Base-by-base conservation (phyloP, 2,888 invertebrate genomes). In the Endotricha flammealis region DNA sequence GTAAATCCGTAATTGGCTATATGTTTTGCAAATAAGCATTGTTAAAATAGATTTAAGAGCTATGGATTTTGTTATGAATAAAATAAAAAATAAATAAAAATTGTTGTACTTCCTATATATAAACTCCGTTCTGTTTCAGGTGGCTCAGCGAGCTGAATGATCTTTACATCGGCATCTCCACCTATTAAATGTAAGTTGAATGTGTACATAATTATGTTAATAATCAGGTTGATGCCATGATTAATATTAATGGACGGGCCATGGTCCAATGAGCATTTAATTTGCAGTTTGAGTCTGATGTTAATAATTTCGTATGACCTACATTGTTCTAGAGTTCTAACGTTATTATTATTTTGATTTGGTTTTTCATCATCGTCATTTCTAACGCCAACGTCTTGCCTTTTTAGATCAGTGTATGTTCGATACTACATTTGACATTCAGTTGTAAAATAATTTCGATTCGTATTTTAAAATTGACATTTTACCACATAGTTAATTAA, bases 171-270 rank as follows among this genome's bases (percentile, higher is more conserved):
- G 58, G 61, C 68, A 64, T 62, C 66, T 65, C 72, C 74, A 65
- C 73, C 66, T 63, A 72, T 67, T 85, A 78, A 81, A 76, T 63
- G 83, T 85, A 65, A 83, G 82, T 72, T 52, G 50, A 50, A 45
- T 16, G 4, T 16, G 20, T 7, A 20, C n/a, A 7, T 20, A 20
- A 20, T 20, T 20, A 20, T 20, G n/a, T 20, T 20, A 20, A 20
- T 7, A 6, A 20, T 20, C 20, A 6, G 20, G 20, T 20, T 20
- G 20, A n/a, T 4, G 20, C 20, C 6, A 7, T 7, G 20, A 20
- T 20, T 20, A 20, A 8, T 2, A 20, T 6, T 20, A 20, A 20
- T 20, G 6, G 20, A 7, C n/a, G n/a, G n/a, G n/a, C n/a, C n/a
- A n/a, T n/a, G n/a, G n/a, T n/a, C 20, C 6, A 20, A 6, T n/a